Evolutionary conservation across 2,888 invertebrate species (phyloP).

Genomic region (Troglohyphantes excavatus): DNA sequence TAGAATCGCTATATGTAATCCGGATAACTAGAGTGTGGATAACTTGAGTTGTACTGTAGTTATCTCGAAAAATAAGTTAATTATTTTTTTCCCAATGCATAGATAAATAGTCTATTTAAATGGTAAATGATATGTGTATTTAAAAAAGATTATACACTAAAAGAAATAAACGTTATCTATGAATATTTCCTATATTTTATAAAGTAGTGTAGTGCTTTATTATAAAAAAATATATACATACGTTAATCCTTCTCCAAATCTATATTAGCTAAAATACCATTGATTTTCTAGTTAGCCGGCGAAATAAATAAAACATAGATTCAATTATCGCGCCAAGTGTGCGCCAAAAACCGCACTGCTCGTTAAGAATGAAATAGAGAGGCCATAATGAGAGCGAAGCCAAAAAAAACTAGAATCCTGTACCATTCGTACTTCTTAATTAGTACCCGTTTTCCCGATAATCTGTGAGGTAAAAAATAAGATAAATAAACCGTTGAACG

Average conservation of each 20-base stretch:
- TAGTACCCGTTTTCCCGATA: slow-evolving; percentile 33
- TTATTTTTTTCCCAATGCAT: too few species aligned
- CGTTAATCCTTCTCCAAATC: background rate
- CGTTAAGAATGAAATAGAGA: slow-evolving; percentile 58
- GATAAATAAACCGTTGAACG: slow-evolving; percentile 32
- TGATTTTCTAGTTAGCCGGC: slow-evolving; percentile 27
- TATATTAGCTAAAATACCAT: background rate
- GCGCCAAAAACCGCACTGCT: slow-evolving; percentile 50
- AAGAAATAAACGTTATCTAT: too few species aligned
- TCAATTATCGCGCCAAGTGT: slow-evolving; percentile 50
- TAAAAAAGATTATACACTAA: too few species aligned
- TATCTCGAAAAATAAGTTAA: too few species aligned
- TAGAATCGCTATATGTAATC: too few species aligned
- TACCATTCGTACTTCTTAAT: slow-evolving; percentile 43
- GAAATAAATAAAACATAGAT: slow-evolving; percentile 41
- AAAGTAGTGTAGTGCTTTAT: background rate
- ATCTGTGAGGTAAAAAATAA: slow-evolving; percentile 27
- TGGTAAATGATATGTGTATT: too few species aligned
- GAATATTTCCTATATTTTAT: too few species aligned
- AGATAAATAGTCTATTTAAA: too few species aligned
- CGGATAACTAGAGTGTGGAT: too few species aligned
- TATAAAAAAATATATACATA: slow-evolving; percentile 3
- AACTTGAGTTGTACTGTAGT: too few species aligned
- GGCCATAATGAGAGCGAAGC: slow-evolving; percentile 35
- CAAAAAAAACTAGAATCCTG: slow-evolving; percentile 3